Percentiles rank a stretch among this genome's conserved stretches.
These are phyloP conservation scores for Danio choprae DNA, from an alignment of 2,797 vertebrate genomes.

Conservation along the genomic window DNA sequence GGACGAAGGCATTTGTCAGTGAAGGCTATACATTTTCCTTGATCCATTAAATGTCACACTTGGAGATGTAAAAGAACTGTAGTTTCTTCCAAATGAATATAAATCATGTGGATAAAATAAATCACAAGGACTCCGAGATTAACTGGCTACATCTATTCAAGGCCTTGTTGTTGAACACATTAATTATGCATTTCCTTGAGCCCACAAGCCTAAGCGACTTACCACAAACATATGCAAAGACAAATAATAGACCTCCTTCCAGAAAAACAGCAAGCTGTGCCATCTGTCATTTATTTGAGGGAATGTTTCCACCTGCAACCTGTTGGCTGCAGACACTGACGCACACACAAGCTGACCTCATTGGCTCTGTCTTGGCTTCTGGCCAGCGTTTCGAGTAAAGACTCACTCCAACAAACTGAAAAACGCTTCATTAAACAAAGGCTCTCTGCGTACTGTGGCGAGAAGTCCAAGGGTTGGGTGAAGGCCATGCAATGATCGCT, in stretches of 20 bases:
- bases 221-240: conserved; percentile 61
- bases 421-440: conserved; percentile 31
- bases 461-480: conserved; percentile 18
- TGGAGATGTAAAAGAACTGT: neutral
- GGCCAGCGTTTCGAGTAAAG: conserved; percentile 25
- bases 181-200: neutral
- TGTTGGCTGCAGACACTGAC: conserved; percentile 65
- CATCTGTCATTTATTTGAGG: conserved; percentile 75
- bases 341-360: conserved; percentile 19
- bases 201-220: neutral
- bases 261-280: conserved; percentile 66
- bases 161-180: neutral
- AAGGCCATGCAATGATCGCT: conserved; percentile 23
- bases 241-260: conserved; percentile 62
- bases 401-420: conserved; percentile 4
- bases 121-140: neutral
- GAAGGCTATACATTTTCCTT: conserved; percentile 4
- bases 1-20: neutral
- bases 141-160: neutral
- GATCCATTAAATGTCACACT: conserved; percentile 40
- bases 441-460: conserved; percentile 1
- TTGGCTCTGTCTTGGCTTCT: neutral
- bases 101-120: conserved; percentile 3
- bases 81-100: neutral
- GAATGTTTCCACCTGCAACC: conserved; percentile 74